phyloP scores from a whole-genome alignment of 2,888 invertebrate species.

The Agrotis puta region DNA sequence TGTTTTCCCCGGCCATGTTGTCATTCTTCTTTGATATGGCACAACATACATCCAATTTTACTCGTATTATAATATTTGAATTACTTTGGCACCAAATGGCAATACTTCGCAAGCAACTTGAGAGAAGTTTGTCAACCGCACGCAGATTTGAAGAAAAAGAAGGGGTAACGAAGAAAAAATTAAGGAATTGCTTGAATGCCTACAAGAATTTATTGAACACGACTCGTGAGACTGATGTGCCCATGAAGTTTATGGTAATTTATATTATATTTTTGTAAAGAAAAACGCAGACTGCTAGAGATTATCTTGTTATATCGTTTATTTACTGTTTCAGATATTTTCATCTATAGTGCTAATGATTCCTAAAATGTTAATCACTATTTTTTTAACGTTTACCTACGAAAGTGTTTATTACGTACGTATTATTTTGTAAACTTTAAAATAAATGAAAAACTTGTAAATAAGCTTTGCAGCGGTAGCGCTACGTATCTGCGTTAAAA shows the following conservation, averaged over 20 bases:
- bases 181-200: not conserved
- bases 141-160: slow-evolving; percentile 15
- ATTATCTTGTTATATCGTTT: not conserved
- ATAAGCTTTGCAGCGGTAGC: not conserved
- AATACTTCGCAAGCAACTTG: slow-evolving; percentile 4
- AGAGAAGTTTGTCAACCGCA: not conserved
- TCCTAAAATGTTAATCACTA: not conserved
- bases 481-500: not conserved
- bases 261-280: not conserved
- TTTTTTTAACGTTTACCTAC: not conserved
- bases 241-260: slow-evolving; percentile 25
- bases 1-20: accelerated
- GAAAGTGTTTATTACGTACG: not conserved
- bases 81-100: slow-evolving; percentile 15
- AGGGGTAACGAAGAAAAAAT: slow-evolving; percentile 9
- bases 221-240: not conserved
- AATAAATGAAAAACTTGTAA: too few relatives aligned
- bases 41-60: not conserved
- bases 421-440: not conserved
- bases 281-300: not conserved
- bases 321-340: slow-evolving; percentile 21
- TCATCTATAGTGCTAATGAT: not conserved
- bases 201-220: slow-evolving; percentile 24
- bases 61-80: slow-evolving; percentile 31
- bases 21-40: not conserved